phyloP scores from a whole-genome alignment of 92 coral and sea anemone species.

The Virgularia gustaviana region DNA sequence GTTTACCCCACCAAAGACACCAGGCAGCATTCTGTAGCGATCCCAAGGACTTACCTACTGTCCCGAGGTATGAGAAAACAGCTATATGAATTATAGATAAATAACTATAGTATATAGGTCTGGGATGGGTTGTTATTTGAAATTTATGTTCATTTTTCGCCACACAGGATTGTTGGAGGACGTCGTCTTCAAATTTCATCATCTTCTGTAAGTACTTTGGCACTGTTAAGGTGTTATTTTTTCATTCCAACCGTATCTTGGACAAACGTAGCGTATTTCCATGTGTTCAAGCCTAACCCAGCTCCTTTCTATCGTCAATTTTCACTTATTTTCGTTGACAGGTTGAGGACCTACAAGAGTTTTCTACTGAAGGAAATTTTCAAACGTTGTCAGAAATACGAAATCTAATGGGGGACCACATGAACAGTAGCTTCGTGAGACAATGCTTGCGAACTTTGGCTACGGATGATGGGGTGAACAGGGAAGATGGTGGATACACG shows the following conservation, averaged over 20 bases:
- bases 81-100: not conserved
- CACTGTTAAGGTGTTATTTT: no score
- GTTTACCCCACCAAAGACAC: slow-evolving; percentile 73
- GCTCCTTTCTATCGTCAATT: no score
- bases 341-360: slow-evolving; percentile 13
- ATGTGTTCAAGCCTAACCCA: not conserved
- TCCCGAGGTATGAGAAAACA: slow-evolving; percentile 54
- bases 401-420: not conserved
- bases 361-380: slow-evolving; percentile 15
- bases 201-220: slow-evolving; percentile 21
- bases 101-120: not conserved
- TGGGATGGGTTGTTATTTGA: not conserved
- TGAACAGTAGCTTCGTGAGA: slow-evolving; percentile 19
- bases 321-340: not conserved
- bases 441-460: slow-evolving; percentile 13
- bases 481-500: slow-evolving; percentile 43
- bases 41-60: slow-evolving; percentile 82
- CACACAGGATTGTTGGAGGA: slow-evolving; percentile 14
- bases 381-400: slow-evolving; percentile 9
- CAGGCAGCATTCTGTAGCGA: slow-evolving; percentile 85
- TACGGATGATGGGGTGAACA: slow-evolving; percentile 34
- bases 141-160: not conserved
- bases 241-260: no score
- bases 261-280: no score
- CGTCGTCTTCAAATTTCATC: slow-evolving; percentile 27